A percentile compares a stretch with the other conserved stretches of the same genome.
Conservation (phyloP, 2,888 invertebrate genomes). For the Eulithis prunata region DNA sequence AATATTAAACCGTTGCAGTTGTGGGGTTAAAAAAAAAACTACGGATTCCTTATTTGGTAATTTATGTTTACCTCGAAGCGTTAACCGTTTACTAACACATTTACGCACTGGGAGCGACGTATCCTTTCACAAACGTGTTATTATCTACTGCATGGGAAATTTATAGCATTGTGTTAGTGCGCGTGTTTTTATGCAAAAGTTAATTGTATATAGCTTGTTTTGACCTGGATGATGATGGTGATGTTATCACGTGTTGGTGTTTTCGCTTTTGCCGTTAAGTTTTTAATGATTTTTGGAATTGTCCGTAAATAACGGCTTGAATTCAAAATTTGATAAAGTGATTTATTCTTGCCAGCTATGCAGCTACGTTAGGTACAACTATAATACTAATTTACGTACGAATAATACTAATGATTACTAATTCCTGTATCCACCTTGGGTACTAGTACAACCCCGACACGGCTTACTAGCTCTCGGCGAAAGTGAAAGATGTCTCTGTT, state of each 20-base stretch:
- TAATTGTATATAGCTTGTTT: conserved; percentile 27
- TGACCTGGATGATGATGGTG: conserved; percentile 13
- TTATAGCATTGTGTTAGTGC: conserved; percentile 30
- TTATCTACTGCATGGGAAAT: conserved; percentile 29
- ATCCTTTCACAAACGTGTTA: conserved; percentile 43
- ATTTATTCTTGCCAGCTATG: no score
- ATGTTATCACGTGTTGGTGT: conserved; percentile 15
- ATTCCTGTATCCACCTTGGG: no score
- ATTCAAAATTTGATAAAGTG: not conserved
- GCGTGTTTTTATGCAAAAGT: conserved; percentile 29
- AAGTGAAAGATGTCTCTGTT: no score
- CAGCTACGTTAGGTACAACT: no score
- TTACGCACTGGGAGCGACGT: conserved; percentile 45
- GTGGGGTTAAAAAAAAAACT: not conserved
- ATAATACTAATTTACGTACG: no score
- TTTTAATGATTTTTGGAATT: conserved; percentile 2
- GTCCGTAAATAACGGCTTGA: not conserved
- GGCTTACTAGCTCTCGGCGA: no score
- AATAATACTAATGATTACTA: no score
- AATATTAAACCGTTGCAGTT: no score
- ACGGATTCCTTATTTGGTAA: conserved; percentile 2
- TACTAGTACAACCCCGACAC: no score
- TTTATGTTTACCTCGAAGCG: conserved; percentile 45
- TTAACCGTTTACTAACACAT: conserved; percentile 50
- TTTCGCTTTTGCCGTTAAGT: conserved; percentile 4